These are phyloP conservation scores for Datnioides undecimradiatus DNA, from an alignment of 2,113 vertebrate genomes.

Conservation along the genomic window DNA sequence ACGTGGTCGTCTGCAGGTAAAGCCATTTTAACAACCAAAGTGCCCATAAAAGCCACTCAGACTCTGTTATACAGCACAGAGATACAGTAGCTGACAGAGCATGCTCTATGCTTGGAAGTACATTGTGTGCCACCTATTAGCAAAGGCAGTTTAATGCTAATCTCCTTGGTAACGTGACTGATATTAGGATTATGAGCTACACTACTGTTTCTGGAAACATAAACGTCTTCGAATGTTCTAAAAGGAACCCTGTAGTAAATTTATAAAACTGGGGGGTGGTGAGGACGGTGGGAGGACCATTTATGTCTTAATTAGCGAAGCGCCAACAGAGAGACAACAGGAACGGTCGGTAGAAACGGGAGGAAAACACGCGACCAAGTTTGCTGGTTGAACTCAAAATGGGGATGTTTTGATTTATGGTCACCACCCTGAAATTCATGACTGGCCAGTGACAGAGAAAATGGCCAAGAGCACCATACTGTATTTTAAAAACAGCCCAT, in stretches of 20 bases:
- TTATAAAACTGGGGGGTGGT: neutral
- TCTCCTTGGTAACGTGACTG: neutral
- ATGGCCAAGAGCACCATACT: neutral
- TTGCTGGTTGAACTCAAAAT: neutral
- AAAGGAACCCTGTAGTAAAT: no score
- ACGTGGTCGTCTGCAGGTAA: neutral
- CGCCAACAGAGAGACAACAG: neutral
- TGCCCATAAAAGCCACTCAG: neutral
- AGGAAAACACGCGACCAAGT: neutral
- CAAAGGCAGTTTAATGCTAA: neutral
- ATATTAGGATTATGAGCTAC: neutral
- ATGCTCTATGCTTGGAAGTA: neutral
- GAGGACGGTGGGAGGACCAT: no score
- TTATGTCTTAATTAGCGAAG: neutral
- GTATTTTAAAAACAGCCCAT: no score
- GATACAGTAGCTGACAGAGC: neutral
- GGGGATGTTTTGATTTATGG: neutral
- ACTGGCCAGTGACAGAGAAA: neutral
- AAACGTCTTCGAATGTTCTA: neutral
- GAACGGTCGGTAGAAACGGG: neutral
- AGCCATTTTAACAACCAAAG: neutral
- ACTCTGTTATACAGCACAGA: neutral
- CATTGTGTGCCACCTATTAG: neutral
- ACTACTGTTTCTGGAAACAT: neutral
- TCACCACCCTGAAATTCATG: neutral